A percentile compares a stretch with the other conserved stretches of the same genome.
These are phyloP conservation scores for Xenentodon cancila DNA, from an alignment of 2,797 vertebrate species.

Conservation along the genomic window DNA sequence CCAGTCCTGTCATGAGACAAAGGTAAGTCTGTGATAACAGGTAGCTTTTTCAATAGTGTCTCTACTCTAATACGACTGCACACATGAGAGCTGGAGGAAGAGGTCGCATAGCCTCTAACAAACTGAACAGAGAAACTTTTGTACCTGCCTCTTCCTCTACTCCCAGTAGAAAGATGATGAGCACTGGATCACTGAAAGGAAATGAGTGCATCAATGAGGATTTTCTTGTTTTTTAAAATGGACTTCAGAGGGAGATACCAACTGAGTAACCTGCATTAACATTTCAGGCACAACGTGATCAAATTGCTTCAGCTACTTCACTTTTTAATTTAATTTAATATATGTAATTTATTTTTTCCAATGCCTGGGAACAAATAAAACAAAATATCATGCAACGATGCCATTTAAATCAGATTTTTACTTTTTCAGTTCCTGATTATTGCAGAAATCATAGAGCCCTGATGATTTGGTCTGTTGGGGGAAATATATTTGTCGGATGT, in stretches of 20 bases:
- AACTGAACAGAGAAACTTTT: conserved; percentile 74
- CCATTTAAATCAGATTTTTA: conserved; percentile 75
- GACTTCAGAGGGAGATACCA: conserved; percentile 57
- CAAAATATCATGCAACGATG: conserved; percentile 61
- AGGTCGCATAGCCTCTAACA: conserved; percentile 77
- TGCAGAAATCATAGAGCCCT: conserved; percentile 58
- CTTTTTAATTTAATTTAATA: conserved; percentile 84
- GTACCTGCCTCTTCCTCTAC: conserved; percentile 61
- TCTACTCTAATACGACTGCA: conserved; percentile 67
- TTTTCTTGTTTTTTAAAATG: conserved; percentile 35
- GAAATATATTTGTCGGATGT: conserved; percentile 40
- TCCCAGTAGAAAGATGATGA: conserved; percentile 55
- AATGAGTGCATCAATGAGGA: conserved; percentile 71
- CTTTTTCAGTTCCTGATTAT: conserved; percentile 36
- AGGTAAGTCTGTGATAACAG: conserved; percentile 66
- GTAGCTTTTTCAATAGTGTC: conserved; percentile 53
- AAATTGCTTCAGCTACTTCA: conserved; percentile 72
- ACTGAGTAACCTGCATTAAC: conserved; percentile 70
- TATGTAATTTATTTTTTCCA: conserved; percentile 80
- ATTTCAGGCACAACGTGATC: conserved; percentile 78
- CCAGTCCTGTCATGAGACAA: conserved; percentile 63
- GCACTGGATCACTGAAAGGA: conserved; percentile 68
- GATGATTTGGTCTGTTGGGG: conserved; percentile 47
- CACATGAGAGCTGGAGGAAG: conserved; percentile 54
- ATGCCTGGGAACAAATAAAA: conserved; percentile 77